These are phyloP conservation scores for Altica lythri DNA, from an alignment of 2,888 invertebrate species.

Conservation along the genomic window DNA sequence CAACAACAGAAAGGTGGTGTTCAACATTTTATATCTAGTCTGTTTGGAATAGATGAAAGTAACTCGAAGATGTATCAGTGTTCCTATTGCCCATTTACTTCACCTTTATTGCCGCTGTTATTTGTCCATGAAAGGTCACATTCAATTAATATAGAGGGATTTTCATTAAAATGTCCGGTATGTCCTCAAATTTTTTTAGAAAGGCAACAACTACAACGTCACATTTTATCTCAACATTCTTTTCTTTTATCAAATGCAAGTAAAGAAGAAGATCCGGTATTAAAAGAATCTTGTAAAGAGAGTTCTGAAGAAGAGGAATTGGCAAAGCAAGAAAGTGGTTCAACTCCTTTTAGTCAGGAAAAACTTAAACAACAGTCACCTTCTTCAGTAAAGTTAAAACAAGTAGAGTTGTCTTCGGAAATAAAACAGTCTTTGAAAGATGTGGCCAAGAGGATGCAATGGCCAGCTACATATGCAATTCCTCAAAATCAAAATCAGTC, in stretches of 20 bases:
- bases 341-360: slow-evolving; percentile 20
- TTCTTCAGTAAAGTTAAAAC: slow-evolving; percentile 41
- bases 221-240: slow-evolving; percentile 67
- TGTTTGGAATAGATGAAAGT: slow-evolving; percentile 61
- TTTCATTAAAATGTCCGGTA: slow-evolving; percentile 62
- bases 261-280: slow-evolving; percentile 51
- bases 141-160: slow-evolving; percentile 47
- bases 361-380: slow-evolving; percentile 23
- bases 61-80: slow-evolving; percentile 82
- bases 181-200: slow-evolving; percentile 64
- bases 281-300: slow-evolving; percentile 25
- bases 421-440: slow-evolving; percentile 60
- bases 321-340: slow-evolving; percentile 30
- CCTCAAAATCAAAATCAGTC: slow-evolving; percentile 57
- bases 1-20: slow-evolving; percentile 54
- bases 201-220: slow-evolving; percentile 65
- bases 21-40: slow-evolving; percentile 60
- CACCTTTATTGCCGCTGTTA: slow-evolving; percentile 85
- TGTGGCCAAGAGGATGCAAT: slow-evolving; percentile 61
- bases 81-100: slow-evolving; percentile 87
- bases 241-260: slow-evolving; percentile 53
- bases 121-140: slow-evolving; percentile 92
- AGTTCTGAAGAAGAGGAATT: slow-evolving; percentile 42
- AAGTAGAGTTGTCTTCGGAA: slow-evolving; percentile 54
- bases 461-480: slow-evolving; percentile 69